Percentiles rank a stretch among this genome's conserved stretches.
These are phyloP conservation scores for Globodera ellingtonae DNA, from an alignment of 1,140 invertebrate genomes.

Conservation along the genomic window DNA sequence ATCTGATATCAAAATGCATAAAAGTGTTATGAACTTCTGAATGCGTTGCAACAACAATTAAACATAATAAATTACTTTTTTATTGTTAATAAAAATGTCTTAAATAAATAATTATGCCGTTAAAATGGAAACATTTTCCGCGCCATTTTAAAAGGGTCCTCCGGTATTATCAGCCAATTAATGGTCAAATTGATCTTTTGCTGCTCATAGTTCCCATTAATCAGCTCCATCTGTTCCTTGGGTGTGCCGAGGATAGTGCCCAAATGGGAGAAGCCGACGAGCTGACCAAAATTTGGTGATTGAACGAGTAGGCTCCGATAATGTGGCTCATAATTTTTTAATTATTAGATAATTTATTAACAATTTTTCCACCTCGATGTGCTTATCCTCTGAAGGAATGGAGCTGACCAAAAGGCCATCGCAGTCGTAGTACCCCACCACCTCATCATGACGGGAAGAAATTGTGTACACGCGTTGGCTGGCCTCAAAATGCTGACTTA, in stretches of 20 bases:
- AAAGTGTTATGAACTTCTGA: too few relatives aligned
- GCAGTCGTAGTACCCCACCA: not conserved
- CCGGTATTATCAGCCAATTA: not conserved
- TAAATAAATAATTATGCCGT: too few relatives aligned
- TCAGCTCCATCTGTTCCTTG: conserved; percentile 17
- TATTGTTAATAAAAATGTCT: too few relatives aligned
- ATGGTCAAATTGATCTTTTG: not conserved
- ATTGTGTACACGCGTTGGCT: conserved; percentile 6
- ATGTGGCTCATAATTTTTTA: not conserved
- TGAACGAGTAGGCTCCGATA: not conserved
- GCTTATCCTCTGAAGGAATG: conserved; percentile 10
- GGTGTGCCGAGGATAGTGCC: conserved; percentile 14
- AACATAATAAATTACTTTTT: too few relatives aligned
- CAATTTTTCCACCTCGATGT: conserved; percentile 16
- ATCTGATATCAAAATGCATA: conserved; percentile 36
- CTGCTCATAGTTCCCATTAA: conserved; percentile 16
- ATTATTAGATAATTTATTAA: conserved; percentile 1
- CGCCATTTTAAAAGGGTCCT: not conserved
- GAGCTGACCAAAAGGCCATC: conserved; percentile 6
- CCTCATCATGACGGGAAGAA: not conserved
- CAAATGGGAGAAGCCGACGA: conserved; percentile 8
- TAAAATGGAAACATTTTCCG: not conserved
- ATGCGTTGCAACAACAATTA: too few relatives aligned
- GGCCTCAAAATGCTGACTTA: not conserved
- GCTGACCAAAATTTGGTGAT: not conserved